Percentiles rank a stretch among this genome's conserved stretches.
Conservation (phyloP, 37 sponge, comb jelly and placozoan species). For the Dysidea cf. avara region DNA sequence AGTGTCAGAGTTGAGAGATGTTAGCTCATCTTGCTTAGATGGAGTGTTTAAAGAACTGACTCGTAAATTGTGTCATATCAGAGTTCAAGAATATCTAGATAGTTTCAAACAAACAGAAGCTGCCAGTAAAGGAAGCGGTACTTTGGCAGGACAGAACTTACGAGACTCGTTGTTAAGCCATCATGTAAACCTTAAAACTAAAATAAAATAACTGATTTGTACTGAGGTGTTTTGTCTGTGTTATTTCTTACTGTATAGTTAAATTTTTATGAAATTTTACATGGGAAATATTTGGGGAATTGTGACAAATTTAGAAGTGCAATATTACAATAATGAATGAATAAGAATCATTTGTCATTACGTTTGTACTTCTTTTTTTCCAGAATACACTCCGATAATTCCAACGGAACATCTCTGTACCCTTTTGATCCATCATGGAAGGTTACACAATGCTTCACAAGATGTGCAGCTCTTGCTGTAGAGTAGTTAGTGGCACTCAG, state of each 20-base stretch:
- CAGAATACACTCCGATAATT: not conserved
- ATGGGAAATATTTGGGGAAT: too few species aligned
- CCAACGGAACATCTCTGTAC: not conserved
- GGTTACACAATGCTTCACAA: slow-evolving; percentile 1
- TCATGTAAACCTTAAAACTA: not conserved
- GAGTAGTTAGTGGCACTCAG: slow-evolving; percentile 23
- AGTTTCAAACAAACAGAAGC: not conserved
- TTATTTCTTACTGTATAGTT: too few species aligned
- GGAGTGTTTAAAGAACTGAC: too few species aligned
- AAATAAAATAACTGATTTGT: not conserved
- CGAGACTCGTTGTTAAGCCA: not conserved
- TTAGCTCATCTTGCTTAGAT: too few species aligned
- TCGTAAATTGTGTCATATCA: slow-evolving; percentile 2
- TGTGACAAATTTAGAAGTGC: too few species aligned
- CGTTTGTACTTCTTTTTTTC: too few species aligned
- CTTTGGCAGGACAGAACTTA: slow-evolving; percentile 2
- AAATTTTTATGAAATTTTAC: too few species aligned
- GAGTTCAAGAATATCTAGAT: slow-evolving; percentile 5
- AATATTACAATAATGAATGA: too few species aligned
- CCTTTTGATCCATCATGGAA: not conserved
- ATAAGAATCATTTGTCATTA: too few species aligned
- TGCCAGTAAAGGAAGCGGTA: not conserved
- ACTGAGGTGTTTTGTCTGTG: too few species aligned
- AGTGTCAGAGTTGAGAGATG: too few species aligned
- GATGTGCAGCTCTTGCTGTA: not conserved